Percentiles rank a stretch among this genome's conserved stretches.
Conservation (phyloP, 2,113 vertebrate species). For the Sceloporus undulatus region DNA sequence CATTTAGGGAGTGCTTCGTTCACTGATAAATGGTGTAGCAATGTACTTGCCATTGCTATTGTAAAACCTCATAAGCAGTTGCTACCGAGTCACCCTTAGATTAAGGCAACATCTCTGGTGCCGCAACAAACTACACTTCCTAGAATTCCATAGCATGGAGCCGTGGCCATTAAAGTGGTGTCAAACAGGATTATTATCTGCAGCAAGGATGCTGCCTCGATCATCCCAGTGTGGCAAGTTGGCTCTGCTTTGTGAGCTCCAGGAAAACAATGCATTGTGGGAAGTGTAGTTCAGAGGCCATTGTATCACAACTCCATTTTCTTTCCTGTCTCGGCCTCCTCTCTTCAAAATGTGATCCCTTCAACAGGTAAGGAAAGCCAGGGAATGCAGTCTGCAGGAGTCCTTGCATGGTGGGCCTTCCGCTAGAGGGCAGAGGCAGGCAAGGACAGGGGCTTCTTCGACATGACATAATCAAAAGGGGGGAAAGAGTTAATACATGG, state of each 20-base stretch:
- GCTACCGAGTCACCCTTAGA: too few relatives aligned
- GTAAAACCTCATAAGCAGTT: too few relatives aligned
- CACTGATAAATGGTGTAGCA: too few relatives aligned
- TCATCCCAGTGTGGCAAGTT: background rate
- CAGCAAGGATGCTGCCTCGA: too few relatives aligned
- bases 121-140: too few relatives aligned
- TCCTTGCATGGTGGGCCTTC: background rate
- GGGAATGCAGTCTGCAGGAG: background rate
- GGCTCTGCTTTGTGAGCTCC: background rate
- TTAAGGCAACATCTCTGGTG: too few relatives aligned
- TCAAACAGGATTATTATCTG: too few relatives aligned
- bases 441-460: background rate
- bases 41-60: too few relatives aligned
- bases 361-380: slow-evolving; percentile 12
- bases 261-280: slow-evolving; percentile 49
- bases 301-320: slow-evolving; percentile 52
- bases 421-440: slow-evolving; percentile 43
- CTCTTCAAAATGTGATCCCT: slow-evolving; percentile 26
- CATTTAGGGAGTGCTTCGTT: too few relatives aligned
- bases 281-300: slow-evolving; percentile 62
- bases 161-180: too few relatives aligned
- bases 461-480: background rate
- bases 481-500: slow-evolving; percentile 24
- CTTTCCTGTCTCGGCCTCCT: slow-evolving; percentile 24
- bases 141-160: too few relatives aligned